Percentiles rank a stretch among this genome's conserved stretches.
phyloP scores from a whole-genome alignment of 2,888 invertebrate genomes.

The Chrysotoxum bicinctum region DNA sequence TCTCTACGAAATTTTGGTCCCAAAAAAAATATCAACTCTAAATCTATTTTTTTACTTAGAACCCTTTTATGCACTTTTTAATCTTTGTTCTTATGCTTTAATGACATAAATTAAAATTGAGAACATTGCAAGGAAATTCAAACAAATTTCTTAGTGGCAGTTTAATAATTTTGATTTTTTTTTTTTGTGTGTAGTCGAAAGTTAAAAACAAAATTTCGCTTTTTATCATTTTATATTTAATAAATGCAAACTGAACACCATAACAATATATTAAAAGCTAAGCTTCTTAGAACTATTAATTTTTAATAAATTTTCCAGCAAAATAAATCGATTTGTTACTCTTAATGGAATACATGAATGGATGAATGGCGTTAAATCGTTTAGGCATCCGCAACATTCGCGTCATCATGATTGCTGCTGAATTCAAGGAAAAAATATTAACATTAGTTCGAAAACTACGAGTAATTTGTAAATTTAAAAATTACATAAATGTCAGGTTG shows the following conservation, averaged over 20 bases:
- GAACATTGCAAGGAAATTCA: too few species aligned
- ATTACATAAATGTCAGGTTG: neutral
- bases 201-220: neutral
- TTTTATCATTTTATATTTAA: neutral
- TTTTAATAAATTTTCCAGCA: slow-evolving; percentile 3
- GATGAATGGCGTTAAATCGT: slow-evolving; percentile 78
- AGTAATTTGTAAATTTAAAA: neutral
- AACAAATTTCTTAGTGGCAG: too few species aligned
- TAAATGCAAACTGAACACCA: neutral
- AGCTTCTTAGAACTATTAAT: neutral
- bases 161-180: too few species aligned
- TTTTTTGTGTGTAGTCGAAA: too few species aligned
- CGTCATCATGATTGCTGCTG: slow-evolving; percentile 20
- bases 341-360: slow-evolving; percentile 79
- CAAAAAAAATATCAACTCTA: too few species aligned
- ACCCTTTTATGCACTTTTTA: too few species aligned
- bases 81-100: too few species aligned
- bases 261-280: neutral
- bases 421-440: slow-evolving; percentile 1
- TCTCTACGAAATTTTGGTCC: too few species aligned
- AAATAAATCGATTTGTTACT: slow-evolving; percentile 77
- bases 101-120: too few species aligned
- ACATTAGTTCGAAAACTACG: neutral
- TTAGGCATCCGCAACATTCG: slow-evolving; percentile 19
- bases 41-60: too few species aligned